Conservation (phyloP, 2,113 vertebrate genomes). For the Megaceryle torquata region DNA sequence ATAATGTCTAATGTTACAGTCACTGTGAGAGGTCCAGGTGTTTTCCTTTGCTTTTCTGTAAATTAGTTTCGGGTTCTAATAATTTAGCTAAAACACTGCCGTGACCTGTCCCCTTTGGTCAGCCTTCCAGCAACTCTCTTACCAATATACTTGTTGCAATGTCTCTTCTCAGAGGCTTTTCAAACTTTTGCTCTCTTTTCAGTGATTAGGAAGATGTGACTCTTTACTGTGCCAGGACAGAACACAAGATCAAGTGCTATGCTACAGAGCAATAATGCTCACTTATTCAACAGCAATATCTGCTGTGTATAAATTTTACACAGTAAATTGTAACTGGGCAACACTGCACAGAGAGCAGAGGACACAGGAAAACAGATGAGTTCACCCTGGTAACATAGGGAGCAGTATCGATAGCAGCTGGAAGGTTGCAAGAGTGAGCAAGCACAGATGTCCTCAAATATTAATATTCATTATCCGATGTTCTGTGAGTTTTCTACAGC, state of each 20-base stretch:
- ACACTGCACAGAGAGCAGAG: neutral
- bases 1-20: rapidly evolving
- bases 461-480: slow-evolving; percentile 6
- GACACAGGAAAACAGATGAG: neutral
- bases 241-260: neutral
- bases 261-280: neutral
- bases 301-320: neutral
- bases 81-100: neutral
- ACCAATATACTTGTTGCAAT: neutral
- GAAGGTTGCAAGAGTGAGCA: neutral
- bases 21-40: neutral
- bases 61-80: neutral
- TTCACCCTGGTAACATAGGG: neutral
- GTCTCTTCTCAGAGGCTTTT: neutral
- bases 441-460: neutral
- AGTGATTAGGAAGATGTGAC: neutral
- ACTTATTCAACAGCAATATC: neutral
- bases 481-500: slow-evolving; percentile 28
- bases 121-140: neutral
- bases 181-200: neutral
- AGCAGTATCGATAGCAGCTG: neutral
- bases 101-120: neutral
- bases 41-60: neutral
- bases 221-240: neutral
- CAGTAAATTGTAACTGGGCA: neutral